Conservation (phyloP, 2,113 vertebrate species). For the Aix galericulata region DNA sequence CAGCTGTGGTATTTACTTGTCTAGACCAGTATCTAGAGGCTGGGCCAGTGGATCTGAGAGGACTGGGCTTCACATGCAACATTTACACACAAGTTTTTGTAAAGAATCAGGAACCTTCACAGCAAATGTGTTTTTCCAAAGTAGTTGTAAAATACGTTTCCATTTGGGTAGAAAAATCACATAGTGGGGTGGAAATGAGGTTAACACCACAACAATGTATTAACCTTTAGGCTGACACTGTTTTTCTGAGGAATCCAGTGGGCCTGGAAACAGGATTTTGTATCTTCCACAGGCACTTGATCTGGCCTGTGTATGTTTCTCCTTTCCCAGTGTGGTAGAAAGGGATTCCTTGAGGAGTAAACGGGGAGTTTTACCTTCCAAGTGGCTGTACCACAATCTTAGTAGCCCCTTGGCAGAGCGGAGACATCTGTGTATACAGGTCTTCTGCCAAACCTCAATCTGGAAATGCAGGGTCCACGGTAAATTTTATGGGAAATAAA, state of each 20-base stretch:
- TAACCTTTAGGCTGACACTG: neutral
- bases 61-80: neutral
- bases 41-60: neutral
- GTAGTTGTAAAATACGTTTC: neutral
- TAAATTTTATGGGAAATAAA: neutral
- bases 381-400: neutral
- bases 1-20: neutral
- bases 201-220: neutral
- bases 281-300: neutral
- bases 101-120: neutral
- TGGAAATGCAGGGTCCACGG: neutral
- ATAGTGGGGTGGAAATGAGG: neutral
- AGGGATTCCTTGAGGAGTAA: neutral
- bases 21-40: neutral
- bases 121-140: neutral
- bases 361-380: neutral
- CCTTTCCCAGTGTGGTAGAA: neutral
- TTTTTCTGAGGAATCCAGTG: neutral
- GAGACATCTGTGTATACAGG: neutral
- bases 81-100: neutral
- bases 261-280: neutral
- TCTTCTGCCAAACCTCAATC: neutral
- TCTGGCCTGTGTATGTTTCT: rapidly evolving
- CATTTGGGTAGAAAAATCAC: neutral
- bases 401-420: neutral